These are phyloP conservation scores for Acleris holmiana DNA, from an alignment of 2,888 invertebrate species.

Conservation along the genomic window DNA sequence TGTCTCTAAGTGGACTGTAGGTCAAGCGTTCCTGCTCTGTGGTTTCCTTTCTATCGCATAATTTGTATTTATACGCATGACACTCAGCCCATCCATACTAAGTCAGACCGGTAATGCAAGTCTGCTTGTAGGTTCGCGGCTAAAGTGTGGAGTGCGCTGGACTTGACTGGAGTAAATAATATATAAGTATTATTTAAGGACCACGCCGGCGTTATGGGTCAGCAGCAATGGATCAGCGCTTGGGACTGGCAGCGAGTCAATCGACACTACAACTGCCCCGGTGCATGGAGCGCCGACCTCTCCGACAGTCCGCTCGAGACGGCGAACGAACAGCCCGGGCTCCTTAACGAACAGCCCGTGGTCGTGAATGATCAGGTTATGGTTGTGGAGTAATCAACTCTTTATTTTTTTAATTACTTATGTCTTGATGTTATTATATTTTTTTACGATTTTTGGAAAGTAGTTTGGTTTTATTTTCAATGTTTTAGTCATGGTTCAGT, in stretches of 20 bases:
- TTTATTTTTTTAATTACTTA: not conserved
- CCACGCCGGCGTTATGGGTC: slow-evolving; percentile 58
- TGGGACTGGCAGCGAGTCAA: slow-evolving; percentile 56
- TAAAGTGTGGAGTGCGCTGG: too few species aligned
- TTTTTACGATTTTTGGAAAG: not conserved
- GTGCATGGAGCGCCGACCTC: slow-evolving; percentile 44
- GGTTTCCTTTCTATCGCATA: too few species aligned
- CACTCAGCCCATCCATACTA: too few species aligned
- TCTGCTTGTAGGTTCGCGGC: too few species aligned
- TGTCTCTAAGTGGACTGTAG: too few species aligned
- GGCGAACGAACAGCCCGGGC: not conserved
- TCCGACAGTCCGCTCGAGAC: not conserved
- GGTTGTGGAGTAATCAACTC: not conserved
- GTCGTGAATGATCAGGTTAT: not conserved
- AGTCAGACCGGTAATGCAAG: too few species aligned
- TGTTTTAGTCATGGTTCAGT: too few species aligned
- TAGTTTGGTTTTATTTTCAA: too few species aligned
- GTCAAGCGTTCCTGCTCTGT: too few species aligned
- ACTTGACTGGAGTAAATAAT: too few species aligned
- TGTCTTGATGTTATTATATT: not conserved
- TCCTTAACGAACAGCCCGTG: not conserved
- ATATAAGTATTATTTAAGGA: slow-evolving; percentile 46
- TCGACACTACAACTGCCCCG: slow-evolving; percentile 57
- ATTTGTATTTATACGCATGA: too few species aligned
- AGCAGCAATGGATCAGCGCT: slow-evolving; percentile 52